Percentiles rank a stretch among this genome's conserved stretches.
These are phyloP conservation scores for Oenanthe oenanthe DNA, from an alignment of 2,113 vertebrate genomes.

Conservation along the genomic window DNA sequence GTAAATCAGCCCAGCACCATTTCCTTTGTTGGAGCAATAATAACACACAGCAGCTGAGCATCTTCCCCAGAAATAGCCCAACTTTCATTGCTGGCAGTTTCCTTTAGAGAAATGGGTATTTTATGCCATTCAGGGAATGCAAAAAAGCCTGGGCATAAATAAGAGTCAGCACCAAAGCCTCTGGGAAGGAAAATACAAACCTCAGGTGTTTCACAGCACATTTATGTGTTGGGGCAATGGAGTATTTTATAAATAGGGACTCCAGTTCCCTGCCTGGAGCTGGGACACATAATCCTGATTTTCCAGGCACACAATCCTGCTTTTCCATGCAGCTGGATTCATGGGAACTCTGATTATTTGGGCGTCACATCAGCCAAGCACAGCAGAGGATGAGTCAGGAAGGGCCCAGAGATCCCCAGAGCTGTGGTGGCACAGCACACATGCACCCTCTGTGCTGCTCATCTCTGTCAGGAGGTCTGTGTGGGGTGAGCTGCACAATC, in stretches of 20 bases:
- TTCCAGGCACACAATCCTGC: neutral
- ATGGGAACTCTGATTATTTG: neutral
- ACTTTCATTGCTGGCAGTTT: neutral
- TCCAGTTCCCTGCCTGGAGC: neutral
- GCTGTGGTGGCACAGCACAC: neutral
- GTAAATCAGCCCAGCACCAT: neutral
- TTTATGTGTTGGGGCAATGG: rapidly evolving
- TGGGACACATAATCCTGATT: neutral
- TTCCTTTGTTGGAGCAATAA: neutral
- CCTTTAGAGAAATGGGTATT: neutral
- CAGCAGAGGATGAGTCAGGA: neutral
- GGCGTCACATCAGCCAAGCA: neutral
- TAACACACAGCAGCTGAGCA: neutral
- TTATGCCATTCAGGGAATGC: neutral
- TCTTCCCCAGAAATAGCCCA: neutral
- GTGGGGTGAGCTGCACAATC: neutral
- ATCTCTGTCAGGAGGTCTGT: neutral
- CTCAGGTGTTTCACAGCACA: neutral
- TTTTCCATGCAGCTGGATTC: neutral
- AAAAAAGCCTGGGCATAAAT: neutral
- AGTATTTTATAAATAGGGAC: neutral
- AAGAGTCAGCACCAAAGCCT: neutral
- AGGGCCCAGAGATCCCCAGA: neutral
- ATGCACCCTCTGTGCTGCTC: neutral
- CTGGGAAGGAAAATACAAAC: neutral